A percentile compares a stretch with the other conserved stretches of the same genome.
Evolutionary conservation across 2,888 invertebrate species (phyloP).

Genomic region (Cryptocephalus primarius): DNA sequence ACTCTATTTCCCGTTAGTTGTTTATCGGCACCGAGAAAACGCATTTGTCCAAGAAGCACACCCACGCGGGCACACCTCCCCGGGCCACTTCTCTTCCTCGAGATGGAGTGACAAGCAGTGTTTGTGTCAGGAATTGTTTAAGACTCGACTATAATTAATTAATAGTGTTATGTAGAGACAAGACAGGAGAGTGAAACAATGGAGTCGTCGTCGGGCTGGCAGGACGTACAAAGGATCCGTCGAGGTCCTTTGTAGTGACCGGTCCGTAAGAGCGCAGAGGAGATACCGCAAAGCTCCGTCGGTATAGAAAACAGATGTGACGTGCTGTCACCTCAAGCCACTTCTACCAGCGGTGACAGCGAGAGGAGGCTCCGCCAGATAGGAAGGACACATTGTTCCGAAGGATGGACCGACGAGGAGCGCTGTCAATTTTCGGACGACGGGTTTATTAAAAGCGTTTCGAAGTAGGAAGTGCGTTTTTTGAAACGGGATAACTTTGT

Average conservation of each 20-base stretch:
- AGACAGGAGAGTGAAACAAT: conserved; percentile 8
- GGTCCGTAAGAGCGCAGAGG: conserved; percentile 11
- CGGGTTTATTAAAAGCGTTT: no score
- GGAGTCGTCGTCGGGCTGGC: conserved; percentile 18
- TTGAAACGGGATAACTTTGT: no score
- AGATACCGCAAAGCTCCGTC: conserved; percentile 7
- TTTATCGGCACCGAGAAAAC: neutral
- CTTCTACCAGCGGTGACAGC: conserved; percentile 11
- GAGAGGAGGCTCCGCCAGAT: neutral
- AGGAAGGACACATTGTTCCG: no score
- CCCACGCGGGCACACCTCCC: neutral
- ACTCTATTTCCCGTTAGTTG: neutral
- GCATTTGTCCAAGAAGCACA: neutral
- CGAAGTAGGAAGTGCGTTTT: no score
- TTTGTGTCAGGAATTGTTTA: conserved; percentile 21
- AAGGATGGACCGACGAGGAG: no score
- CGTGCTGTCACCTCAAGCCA: conserved; percentile 16
- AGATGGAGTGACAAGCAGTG: conserved; percentile 18
- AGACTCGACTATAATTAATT: conserved; percentile 23
- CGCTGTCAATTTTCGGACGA: no score
- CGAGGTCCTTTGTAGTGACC: conserved; percentile 24
- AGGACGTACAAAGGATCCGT: conserved; percentile 22
- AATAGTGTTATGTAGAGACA: conserved; percentile 21
- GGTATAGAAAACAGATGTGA: conserved; percentile 14
- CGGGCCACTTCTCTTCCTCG: neutral